Base-by-base conservation (phyloP, 2,888 invertebrate genomes). In the Aleiodes leptofemur region DNA sequence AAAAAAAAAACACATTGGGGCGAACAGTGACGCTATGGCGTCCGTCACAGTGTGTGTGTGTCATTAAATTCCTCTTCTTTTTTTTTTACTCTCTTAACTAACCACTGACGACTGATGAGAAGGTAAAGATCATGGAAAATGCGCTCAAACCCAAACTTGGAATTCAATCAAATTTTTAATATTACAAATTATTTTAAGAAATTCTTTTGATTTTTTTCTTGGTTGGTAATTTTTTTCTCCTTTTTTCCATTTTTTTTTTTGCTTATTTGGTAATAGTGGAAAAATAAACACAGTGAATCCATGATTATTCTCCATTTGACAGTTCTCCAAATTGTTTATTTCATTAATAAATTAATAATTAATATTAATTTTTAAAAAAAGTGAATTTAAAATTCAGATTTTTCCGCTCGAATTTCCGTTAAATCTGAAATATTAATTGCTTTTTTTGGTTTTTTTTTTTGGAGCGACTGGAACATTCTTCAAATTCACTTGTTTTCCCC, bases 21-120 rank as follows among this genome's bases (percentile, higher is more conserved):
- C 81, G 83, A 84, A 84, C 82, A 84, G 83, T 85, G 87, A 87
- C 86, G 86, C 87, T 86, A 88, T 88, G 87, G 88, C 87, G 86
- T 86, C 86, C 83, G 84, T 84, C 80, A 77, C 77, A 79, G 81
- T 82, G 82, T 82, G 82, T 83, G 82, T 84, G 68, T 68, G 68
- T 51, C n/a, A 51, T 51, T 68, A 51, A 50, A 48, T n/a, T 29
- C 48, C 31, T 68, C 13, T 68, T 68, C 14, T 43, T 23, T 48
- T 7, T 14, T 23, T 23, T 23, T 23, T 23, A 23, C 23, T 23
- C 23, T 23, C 23, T 23, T 23, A 23, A 23, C 11, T 51, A 13
- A 38, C 55, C 34, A 69, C 66, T 29, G 14, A 55, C 50, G 48
- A 16, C 38, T 29, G 56, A 66, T 51, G 29, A 43, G 14, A 76